phyloP scores from a whole-genome alignment of 2,888 invertebrate species.

The Deladenus siricidicola region DNA sequence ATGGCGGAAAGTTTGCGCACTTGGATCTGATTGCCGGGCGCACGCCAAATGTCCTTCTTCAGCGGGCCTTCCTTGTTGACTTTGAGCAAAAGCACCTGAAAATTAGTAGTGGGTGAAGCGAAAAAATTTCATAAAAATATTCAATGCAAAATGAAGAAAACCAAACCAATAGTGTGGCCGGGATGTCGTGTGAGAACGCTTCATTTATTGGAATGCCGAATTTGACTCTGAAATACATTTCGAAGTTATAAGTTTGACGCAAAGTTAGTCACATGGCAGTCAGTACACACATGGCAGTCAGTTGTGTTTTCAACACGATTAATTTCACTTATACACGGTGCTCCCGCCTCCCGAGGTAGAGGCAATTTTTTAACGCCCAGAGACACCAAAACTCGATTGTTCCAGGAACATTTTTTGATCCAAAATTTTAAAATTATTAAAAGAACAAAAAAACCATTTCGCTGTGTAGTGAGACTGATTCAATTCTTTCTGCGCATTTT shows the following conservation, averaged over 20 bases:
- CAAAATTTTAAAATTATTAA: too few relatives aligned
- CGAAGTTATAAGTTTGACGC: conserved; percentile 7
- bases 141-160: conserved; percentile 2
- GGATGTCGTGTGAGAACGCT: conserved; percentile 53
- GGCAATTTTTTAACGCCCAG: too few relatives aligned
- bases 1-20: conserved; percentile 52
- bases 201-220: conserved; percentile 53
- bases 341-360: too few relatives aligned
- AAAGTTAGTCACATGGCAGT: too few relatives aligned
- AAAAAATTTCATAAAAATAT: background rate
- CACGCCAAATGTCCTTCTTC: conserved; percentile 84
- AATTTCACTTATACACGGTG: too few relatives aligned
- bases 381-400: too few relatives aligned
- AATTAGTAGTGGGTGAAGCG: conserved; percentile 27
- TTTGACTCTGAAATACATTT: conserved; percentile 46
- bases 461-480: too few relatives aligned
- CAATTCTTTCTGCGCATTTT: too few relatives aligned
- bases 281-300: too few relatives aligned
- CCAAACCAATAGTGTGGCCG: conserved; percentile 50
- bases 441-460: too few relatives aligned
- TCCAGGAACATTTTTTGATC: too few relatives aligned
- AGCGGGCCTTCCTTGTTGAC: conserved; percentile 87
- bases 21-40: conserved; percentile 77
- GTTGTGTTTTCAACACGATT: too few relatives aligned
- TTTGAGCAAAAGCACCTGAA: conserved; percentile 77